Percentiles rank a stretch among this genome's conserved stretches.
Evolutionary conservation across 1,140 invertebrate genomes (phyloP).

Genomic region (Diorhabda sublineata): DNA sequence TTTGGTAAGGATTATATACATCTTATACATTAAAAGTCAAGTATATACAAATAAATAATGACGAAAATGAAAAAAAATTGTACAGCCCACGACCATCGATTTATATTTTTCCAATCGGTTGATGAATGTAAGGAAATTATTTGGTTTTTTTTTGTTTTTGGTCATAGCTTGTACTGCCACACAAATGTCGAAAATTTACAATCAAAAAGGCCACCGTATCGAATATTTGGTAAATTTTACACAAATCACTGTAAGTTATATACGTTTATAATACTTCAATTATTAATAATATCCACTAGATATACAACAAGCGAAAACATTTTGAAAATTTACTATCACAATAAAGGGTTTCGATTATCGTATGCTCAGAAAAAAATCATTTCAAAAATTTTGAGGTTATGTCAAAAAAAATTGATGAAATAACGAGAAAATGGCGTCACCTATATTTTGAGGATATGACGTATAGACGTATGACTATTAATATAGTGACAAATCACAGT

Average conservation of each 20-base stretch:
- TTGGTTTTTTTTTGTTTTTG: background rate
- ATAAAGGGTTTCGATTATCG: background rate
- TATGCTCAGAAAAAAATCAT: background rate
- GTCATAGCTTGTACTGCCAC: background rate
- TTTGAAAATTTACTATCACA: background rate
- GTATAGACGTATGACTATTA: no score
- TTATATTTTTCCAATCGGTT: background rate
- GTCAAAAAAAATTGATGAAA: no score
- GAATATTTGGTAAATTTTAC: constrained; percentile 26
- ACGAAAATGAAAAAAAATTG: constrained; percentile 13
- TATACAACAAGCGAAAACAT: background rate
- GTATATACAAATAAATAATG: constrained; percentile 34
- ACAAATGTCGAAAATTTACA: constrained; percentile 22
- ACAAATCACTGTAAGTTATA: constrained; percentile 5
- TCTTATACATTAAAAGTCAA: constrained; percentile 24
- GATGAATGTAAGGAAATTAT: background rate
- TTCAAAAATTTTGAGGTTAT: no score
- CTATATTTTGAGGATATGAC: no score
- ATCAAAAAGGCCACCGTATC: constrained; percentile 26
- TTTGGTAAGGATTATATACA: constrained; percentile 32
- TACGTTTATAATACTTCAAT: background rate
- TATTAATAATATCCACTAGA: background rate
- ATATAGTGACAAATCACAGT: no score
- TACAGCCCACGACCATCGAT: no score
- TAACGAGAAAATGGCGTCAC: no score